A percentile compares a stretch with the other conserved stretches of the same genome.
phyloP scores from a whole-genome alignment of 2,888 invertebrate species.

The Tenthredo amoena region DNA sequence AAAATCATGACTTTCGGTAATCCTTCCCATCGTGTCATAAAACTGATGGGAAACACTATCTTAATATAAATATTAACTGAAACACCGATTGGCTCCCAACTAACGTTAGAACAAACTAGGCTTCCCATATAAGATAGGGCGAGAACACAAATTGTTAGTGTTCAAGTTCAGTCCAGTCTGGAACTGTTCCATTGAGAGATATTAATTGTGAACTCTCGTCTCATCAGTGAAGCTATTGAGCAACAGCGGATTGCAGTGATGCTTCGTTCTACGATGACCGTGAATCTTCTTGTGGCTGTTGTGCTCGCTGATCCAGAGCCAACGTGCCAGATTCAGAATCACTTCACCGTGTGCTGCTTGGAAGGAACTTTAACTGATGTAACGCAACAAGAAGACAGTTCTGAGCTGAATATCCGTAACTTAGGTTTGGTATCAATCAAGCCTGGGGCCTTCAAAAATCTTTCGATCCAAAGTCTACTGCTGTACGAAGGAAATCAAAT shows the following conservation, averaged over 20 bases:
- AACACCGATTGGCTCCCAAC: no score
- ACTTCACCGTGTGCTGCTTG: not conserved
- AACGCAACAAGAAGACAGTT: not conserved
- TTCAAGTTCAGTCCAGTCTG: no score
- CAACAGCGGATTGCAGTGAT: not conserved
- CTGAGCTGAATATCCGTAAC: not conserved
- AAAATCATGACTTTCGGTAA: no score
- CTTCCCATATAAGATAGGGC: no score
- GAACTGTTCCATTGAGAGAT: no score
- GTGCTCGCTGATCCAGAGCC: not conserved
- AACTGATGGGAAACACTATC: no score
- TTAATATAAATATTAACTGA: no score
- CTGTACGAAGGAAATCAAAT: not conserved
- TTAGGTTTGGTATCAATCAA: constrained; percentile 5
- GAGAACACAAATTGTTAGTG: no score
- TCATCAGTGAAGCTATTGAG: no score
- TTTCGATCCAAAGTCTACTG: not conserved
- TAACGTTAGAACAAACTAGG: no score
- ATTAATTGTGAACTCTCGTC: no score
- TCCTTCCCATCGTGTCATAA: no score
- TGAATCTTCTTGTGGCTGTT: not conserved
- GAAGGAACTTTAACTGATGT: not conserved
- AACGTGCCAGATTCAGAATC: not conserved
- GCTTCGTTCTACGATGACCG: not conserved
- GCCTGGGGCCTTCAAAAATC: constrained; percentile 19